Conservation (phyloP, 2,797 vertebrate species). For the Enoplosus armatus region DNA sequence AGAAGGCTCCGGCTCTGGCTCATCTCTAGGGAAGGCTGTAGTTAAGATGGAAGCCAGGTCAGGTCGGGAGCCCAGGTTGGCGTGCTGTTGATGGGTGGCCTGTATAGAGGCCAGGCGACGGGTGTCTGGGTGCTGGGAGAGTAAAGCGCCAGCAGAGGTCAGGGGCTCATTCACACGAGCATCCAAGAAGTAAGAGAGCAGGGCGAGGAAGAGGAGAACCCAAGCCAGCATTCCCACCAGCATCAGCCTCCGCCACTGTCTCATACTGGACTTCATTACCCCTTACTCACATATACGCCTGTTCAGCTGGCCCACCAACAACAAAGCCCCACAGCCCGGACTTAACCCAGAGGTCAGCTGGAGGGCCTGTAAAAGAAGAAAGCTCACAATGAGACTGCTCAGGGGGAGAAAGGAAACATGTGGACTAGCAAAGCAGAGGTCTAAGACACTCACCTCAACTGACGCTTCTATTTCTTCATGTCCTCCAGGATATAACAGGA, state of each 20-base stretch:
- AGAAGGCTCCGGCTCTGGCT: conserved; percentile 63
- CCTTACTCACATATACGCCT: conserved; percentile 58
- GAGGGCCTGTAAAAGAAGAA: conserved; percentile 66
- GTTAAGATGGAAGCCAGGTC: conserved; percentile 73
- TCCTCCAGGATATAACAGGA: conserved; percentile 49
- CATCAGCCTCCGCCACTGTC: conserved; percentile 93
- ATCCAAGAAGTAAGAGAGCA: conserved; percentile 97
- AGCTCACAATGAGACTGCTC: conserved; percentile 17
- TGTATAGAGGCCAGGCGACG: conserved; percentile 90
- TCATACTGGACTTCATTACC: conserved; percentile 87
- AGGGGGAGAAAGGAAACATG: not conserved
- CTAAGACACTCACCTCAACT: conserved; percentile 61
- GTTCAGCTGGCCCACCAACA: conserved; percentile 52
- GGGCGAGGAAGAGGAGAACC: conserved; percentile 93
- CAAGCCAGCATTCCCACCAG: conserved; percentile 94
- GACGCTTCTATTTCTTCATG: conserved; percentile 69
- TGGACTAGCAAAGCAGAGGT: not conserved
- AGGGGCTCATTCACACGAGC: conserved; percentile 88
- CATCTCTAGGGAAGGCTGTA: conserved; percentile 56
- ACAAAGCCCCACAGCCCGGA: conserved; percentile 51
- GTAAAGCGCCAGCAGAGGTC: conserved; percentile 86
- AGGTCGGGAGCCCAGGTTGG: conserved; percentile 86
- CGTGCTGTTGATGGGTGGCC: conserved; percentile 86
- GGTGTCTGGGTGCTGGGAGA: conserved; percentile 89
- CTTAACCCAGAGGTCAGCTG: conserved; percentile 66